phyloP scores from a whole-genome alignment of 2,797 vertebrate genomes.

The Mormyrops attenuatus region DNA sequence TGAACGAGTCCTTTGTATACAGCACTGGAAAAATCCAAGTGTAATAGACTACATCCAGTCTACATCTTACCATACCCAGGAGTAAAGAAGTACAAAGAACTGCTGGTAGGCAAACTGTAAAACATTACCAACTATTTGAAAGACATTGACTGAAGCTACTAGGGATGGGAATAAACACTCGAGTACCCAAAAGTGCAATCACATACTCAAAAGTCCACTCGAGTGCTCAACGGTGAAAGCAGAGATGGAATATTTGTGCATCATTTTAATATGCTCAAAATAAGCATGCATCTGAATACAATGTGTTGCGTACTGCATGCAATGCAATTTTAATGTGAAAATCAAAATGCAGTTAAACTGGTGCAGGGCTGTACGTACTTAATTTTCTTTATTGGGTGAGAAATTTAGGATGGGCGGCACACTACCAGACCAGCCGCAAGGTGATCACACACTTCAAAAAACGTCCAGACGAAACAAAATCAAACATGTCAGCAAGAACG shows the following conservation, averaged over 20 bases:
- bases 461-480: not conserved
- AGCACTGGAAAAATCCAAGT: not conserved
- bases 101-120: not conserved
- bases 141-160: not conserved
- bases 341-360: not conserved
- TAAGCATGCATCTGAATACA: not conserved
- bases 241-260: not conserved
- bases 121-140: not conserved
- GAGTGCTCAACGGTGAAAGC: not conserved
- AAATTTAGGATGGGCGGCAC: not conserved
- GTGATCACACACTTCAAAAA: not conserved
- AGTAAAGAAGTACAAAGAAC: not conserved
- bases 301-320: not conserved
- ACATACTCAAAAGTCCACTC: not conserved
- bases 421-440: not conserved
- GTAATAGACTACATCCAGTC: slow-evolving; percentile 3
- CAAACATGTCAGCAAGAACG: not conserved
- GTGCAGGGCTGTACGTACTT: not conserved
- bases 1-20: not conserved
- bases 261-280: not conserved
- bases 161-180: not conserved
- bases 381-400: not conserved
- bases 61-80: not conserved
- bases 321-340: not conserved
- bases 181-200: not conserved